These are phyloP conservation scores for Heterotilapia buettikoferi DNA, from an alignment of 2,113 vertebrate species.

Conservation along the genomic window DNA sequence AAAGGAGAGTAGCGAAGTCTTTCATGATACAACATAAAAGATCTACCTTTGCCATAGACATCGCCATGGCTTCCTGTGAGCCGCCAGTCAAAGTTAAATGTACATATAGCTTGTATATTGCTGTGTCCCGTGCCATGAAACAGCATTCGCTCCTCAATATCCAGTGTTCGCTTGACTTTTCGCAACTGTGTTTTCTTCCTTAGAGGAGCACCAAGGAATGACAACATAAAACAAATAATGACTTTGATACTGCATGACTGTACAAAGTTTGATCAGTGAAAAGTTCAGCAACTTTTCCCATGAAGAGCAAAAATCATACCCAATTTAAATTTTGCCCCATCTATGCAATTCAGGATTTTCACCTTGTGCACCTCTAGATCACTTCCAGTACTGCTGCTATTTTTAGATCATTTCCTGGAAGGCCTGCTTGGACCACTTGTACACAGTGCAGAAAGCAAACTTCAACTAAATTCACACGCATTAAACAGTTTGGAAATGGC, in stretches of 20 bases:
- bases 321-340: neutral
- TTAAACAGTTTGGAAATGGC: neutral
- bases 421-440: neutral
- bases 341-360: neutral
- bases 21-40: neutral
- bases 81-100: conserved; percentile 96
- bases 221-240: conserved; percentile 15
- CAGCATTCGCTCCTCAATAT: conserved; percentile 90
- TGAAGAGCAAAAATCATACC: neutral
- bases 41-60: conserved; percentile 90
- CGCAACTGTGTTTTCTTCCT: conserved; percentile 95
- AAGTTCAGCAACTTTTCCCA: neutral
- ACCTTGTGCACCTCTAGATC: neutral
- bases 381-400: neutral
- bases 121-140: conserved; percentile 96
- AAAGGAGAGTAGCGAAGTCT: neutral
- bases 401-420: neutral
- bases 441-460: neutral
- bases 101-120: conserved; percentile 94
- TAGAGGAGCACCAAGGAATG: conserved; percentile 9
- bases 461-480: neutral
- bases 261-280: neutral
- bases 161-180: conserved; percentile 81
- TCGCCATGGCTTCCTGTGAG: conserved; percentile 91
- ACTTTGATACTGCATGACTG: neutral